phyloP scores from a whole-genome alignment of 2,888 invertebrate species.

The Standfussiana lucernea region DNA sequence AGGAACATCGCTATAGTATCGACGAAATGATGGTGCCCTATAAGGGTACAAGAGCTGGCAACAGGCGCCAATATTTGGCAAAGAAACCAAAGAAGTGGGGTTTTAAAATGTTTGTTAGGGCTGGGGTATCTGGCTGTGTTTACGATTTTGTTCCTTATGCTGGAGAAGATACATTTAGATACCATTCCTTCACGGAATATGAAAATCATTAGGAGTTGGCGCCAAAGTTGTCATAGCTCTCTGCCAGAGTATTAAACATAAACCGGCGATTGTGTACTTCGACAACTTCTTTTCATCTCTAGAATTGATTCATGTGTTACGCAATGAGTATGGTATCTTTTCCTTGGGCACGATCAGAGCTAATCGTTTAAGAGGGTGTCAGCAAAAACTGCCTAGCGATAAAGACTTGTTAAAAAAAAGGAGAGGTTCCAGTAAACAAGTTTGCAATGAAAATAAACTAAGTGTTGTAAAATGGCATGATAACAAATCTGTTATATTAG shows the following conservation, averaged over 20 bases:
- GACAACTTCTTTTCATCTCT: slow-evolving; percentile 9
- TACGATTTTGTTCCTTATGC: too few species aligned
- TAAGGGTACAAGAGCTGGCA: not conserved
- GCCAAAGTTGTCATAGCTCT: slow-evolving; percentile 20
- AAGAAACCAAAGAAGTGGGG: not conserved
- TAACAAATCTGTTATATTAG: slow-evolving; percentile 3
- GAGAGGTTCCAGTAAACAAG: not conserved
- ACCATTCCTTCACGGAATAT: slow-evolving; percentile 3
- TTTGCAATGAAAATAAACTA: not conserved
- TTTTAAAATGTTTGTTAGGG: not conserved
- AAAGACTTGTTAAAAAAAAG: not conserved
- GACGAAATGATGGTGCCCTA: slow-evolving; percentile 5
- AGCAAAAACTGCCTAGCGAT: not conserved
- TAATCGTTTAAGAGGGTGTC: not conserved
- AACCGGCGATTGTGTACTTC: slow-evolving; percentile 6
- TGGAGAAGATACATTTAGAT: not conserved
- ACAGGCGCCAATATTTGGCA: not conserved
- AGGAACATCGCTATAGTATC: not conserved
- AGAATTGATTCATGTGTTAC: not conserved
- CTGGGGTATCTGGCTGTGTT: not conserved
- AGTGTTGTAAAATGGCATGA: slow-evolving; percentile 1
- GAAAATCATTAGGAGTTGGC: slow-evolving; percentile 9
- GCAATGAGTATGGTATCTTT: slow-evolving; percentile 2
- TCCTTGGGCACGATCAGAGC: slow-evolving; percentile 4
- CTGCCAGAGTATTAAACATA: slow-evolving; percentile 9